A percentile compares a stretch with the other conserved stretches of the same genome.
phyloP scores from a whole-genome alignment of 2,797 vertebrate species.

The Anas bahamensis region DNA sequence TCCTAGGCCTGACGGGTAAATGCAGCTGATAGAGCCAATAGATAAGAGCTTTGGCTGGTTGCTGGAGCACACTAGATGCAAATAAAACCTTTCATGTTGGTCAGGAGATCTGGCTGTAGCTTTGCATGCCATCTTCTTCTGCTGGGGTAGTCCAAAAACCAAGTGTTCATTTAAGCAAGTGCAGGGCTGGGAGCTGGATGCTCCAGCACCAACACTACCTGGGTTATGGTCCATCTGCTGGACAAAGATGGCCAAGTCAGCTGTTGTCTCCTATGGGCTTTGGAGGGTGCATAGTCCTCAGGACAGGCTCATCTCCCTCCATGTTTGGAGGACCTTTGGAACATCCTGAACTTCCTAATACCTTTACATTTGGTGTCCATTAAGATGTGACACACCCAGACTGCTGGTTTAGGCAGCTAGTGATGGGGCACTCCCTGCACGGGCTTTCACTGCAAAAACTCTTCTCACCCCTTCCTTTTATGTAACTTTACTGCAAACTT shows the following conservation, averaged over 20 bases:
- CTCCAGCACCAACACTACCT: background rate
- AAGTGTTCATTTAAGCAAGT: background rate
- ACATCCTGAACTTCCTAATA: background rate
- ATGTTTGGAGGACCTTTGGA: background rate
- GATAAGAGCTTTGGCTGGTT: background rate
- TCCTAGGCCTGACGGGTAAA: background rate
- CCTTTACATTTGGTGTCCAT: background rate
- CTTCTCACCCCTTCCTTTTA: background rate
- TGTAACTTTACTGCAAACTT: background rate
- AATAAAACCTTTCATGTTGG: background rate
- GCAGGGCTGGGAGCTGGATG: background rate
- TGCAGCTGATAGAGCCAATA: background rate
- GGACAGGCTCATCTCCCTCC: background rate
- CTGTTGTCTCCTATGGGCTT: background rate
- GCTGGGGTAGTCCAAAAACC: background rate
- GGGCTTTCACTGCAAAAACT: background rate
- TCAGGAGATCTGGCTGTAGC: background rate
- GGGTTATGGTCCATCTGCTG: background rate
- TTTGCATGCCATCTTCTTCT: background rate
- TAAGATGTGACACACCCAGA: fast-evolving
- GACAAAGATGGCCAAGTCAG: background rate
- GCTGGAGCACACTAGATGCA: background rate
- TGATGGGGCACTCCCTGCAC: background rate
- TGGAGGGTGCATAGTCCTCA: background rate
- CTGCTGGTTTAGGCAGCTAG: background rate